Percentiles rank a stretch among this genome's conserved stretches.
These are phyloP conservation scores for Scaptomyza reducta DNA, from an alignment of 2,888 invertebrate genomes.

Conservation along the genomic window DNA sequence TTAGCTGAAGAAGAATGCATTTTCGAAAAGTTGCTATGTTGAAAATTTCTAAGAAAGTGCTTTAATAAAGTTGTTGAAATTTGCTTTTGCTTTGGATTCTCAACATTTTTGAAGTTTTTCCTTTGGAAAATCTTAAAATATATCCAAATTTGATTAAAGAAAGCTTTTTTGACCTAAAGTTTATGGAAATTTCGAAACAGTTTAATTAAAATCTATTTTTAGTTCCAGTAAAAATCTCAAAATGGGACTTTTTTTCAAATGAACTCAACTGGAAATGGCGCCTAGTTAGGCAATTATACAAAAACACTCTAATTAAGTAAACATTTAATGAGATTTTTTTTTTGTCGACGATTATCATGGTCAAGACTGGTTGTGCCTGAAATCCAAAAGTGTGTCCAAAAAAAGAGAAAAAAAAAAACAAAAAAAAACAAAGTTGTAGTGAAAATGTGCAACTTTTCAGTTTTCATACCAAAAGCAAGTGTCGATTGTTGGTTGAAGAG, in stretches of 20 bases:
- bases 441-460: slow-evolving; percentile 61
- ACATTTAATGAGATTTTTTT: slow-evolving; percentile 55
- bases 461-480: slow-evolving; percentile 25
- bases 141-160: too few species aligned
- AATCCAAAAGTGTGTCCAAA: slow-evolving; percentile 39
- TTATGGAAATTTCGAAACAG: too few species aligned
- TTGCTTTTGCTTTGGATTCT: too few species aligned
- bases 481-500: neutral
- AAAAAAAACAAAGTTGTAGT: slow-evolving; percentile 45
- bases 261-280: slow-evolving; percentile 10
- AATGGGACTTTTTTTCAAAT: slow-evolving; percentile 2
- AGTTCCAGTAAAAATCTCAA: neutral
- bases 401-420: slow-evolving; percentile 20
- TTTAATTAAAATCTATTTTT: too few species aligned
- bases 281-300: slow-evolving; percentile 9
- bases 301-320: slow-evolving; percentile 56
- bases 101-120: too few species aligned
- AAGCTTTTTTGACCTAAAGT: too few species aligned
- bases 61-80: neutral
- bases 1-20: neutral
- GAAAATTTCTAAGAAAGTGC: neutral
- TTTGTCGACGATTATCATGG: slow-evolving; percentile 36
- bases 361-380: slow-evolving; percentile 46
- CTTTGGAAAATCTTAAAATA: too few species aligned
- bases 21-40: neutral